Conservation (phyloP, 1,140 invertebrate species). For the Halesus radiatus region DNA sequence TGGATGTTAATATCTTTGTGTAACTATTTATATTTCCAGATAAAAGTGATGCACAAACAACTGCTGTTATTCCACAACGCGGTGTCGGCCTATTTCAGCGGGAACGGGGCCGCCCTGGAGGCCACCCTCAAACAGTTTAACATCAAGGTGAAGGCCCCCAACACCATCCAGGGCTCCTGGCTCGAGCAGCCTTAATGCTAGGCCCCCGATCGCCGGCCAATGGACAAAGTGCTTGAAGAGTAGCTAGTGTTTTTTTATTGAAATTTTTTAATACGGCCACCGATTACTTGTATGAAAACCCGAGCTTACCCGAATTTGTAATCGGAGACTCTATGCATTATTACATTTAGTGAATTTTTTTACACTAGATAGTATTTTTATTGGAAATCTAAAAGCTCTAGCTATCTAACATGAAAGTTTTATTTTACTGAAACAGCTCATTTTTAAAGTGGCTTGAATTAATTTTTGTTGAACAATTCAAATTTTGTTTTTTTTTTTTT, state of each 20-base stretch:
- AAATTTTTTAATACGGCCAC: slow-evolving; percentile 27
- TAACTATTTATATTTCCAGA: slow-evolving; percentile 70
- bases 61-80: slow-evolving; percentile 96
- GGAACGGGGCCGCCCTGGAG: slow-evolving; percentile 93
- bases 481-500: no score
- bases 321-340: slow-evolving; percentile 4
- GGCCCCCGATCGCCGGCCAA: neutral
- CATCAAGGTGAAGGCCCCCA: slow-evolving; percentile 75
- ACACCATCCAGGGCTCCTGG: slow-evolving; percentile 53
- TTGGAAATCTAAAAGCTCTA: no score
- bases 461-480: no score
- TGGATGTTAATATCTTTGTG: no score
- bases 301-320: slow-evolving; percentile 8
- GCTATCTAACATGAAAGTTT: no score
- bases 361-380: no score
- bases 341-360: no score
- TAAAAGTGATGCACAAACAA: slow-evolving; percentile 99
- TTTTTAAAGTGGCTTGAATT: no score
- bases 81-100: slow-evolving; percentile 95
- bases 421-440: no score
- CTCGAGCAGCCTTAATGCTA: slow-evolving; percentile 55
- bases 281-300: neutral
- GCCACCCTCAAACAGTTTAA: slow-evolving; percentile 97
- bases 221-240: slow-evolving; percentile 42
- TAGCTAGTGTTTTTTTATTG: slow-evolving; percentile 45